Evolutionary conservation across 2,797 vertebrate species (phyloP), one percentile per base, ranked within the genome.

Genomic region (Sitta carolinensis): DNA sequence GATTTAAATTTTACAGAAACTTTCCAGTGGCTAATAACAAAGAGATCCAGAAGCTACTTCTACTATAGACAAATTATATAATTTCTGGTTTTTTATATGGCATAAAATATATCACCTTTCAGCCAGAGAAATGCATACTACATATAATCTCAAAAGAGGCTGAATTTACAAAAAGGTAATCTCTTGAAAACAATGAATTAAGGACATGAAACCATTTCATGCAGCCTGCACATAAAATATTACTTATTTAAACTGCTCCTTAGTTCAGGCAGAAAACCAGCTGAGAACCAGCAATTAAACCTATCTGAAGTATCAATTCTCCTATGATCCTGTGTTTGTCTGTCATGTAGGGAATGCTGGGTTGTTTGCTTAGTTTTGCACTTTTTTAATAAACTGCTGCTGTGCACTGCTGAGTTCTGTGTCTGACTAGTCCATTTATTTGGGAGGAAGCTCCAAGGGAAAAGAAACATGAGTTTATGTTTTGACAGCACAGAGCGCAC

Each of bases 261-360:
- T 96, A 96, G 86, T 87, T 97, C 83, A 83, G 94, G 95, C 67
- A 96, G 92, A 90, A 94, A 96, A 94, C 93, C 93, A 96, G 87
- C 91, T 91, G 92, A 96, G 93, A 97, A 92, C 32, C 66, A 92
- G 94, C 97, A 97, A 97, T 97, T 97, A 97, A 96, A 96, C 79
- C 78, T 78, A 96, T 67, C 85, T 96, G 90, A 97, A 91, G 40
- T 84, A 92, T 82, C 78, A 96, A 95, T 94, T 96, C 85, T 93
- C 96, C 94, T 87, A 34, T 90, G 95, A 95, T 79, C 87, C 85
- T 17, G 68, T 76, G 87, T 93, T 96, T 96, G 90, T 87, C 95
- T 96, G 88, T 93, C 72, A 32, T 26, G 48, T 19, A 47, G 83
- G 88, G 85, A 88, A 67, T 8, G 77, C 85, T 93, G 88, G 54